A percentile compares a stretch with the other conserved stretches of the same genome.
These are phyloP conservation scores for Gobio gobio DNA, from an alignment of 2,113 vertebrate species.

Conservation along the genomic window DNA sequence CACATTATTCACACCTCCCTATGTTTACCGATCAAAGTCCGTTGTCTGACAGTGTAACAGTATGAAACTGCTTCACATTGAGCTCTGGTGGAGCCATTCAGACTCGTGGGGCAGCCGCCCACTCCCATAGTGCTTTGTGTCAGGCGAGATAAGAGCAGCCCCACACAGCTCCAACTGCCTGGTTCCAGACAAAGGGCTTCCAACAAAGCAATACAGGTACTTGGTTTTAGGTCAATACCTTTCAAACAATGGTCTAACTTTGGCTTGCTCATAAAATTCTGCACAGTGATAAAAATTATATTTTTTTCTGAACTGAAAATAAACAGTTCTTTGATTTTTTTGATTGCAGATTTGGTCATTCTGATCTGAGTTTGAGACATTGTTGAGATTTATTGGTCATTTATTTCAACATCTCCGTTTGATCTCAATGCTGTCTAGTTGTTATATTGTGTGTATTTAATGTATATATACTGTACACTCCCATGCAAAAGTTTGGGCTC, in stretches of 20 bases:
- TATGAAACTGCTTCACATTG: slow-evolving; percentile 24
- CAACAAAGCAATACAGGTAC: neutral
- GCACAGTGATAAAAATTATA: neutral
- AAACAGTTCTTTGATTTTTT: too few relatives aligned
- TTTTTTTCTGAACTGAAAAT: too few relatives aligned
- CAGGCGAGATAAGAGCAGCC: slow-evolving; percentile 26
- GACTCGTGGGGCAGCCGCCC: neutral
- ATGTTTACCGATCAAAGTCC: slow-evolving; percentile 10
- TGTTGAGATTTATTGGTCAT: too few relatives aligned
- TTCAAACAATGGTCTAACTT: slow-evolving; percentile 1
- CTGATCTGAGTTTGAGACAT: too few relatives aligned
- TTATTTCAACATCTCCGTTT: too few relatives aligned
- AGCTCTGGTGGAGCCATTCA: slow-evolving; percentile 10
- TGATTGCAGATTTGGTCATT: too few relatives aligned
- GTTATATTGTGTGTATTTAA: too few relatives aligned
- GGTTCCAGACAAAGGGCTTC: slow-evolving; percentile 16
- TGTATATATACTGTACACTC: too few relatives aligned
- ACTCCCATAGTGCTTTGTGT: neutral
- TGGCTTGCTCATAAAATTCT: neutral
- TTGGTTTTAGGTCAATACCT: neutral
- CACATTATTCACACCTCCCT: neutral
- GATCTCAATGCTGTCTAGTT: too few relatives aligned
- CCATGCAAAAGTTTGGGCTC: too few relatives aligned
- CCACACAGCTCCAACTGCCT: slow-evolving; percentile 14
- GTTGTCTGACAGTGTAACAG: slow-evolving; percentile 18